Evolutionary conservation across 1,140 invertebrate genomes (phyloP), one percentile per base, ranked within the genome.

Genomic region (Eurytemora carolleeae): DNA sequence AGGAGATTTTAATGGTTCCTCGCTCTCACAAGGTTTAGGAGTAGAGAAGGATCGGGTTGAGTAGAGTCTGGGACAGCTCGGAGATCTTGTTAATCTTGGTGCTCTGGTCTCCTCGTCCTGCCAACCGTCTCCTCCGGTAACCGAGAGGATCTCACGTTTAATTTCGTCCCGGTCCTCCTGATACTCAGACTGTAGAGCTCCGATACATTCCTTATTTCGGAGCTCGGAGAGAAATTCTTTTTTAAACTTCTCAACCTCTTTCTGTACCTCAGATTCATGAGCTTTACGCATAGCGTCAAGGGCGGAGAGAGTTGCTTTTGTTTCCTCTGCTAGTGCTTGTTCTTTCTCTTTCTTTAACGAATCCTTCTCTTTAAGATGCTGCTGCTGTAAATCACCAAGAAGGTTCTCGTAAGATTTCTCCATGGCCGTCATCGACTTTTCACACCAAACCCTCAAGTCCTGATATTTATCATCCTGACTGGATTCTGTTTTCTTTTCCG

Each of bases 201-300:
- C 73, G 21, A 78, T 73, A 64, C 80, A 78, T 67, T 82, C 76
- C 69, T 85, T 81, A 57, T 80, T 79, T n/a, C 83, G 71, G 18
- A 71, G 64, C 7, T 44, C 31, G n/a, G 31, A 7, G 7, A 68
- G 31, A 44, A 87, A 88, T 70, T 89, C 85, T 59, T 84, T 77
- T 70, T 90, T 89, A 70, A 90, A 89, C 69, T 85, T 85, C 17
- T 83, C 77, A 16, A 90, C 84, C 74, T 92, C 85, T 56, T 82
- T 80, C 67, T 89, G 82, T 21, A 93, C 84, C 70, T 94, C 88
- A 64, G 82, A 84, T 73, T 92, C 86, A 71, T 94, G 89, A 1
- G 87, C 87, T 71, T 92, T 90, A 52, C 86, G 78, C 82, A 94
- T 90, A 2, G 87, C 87, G 71, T 94, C 89, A 59, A 94, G 72